Evolutionary conservation across 2,888 invertebrate species (phyloP).

Genomic region (Gerosis bhagava): DNA sequence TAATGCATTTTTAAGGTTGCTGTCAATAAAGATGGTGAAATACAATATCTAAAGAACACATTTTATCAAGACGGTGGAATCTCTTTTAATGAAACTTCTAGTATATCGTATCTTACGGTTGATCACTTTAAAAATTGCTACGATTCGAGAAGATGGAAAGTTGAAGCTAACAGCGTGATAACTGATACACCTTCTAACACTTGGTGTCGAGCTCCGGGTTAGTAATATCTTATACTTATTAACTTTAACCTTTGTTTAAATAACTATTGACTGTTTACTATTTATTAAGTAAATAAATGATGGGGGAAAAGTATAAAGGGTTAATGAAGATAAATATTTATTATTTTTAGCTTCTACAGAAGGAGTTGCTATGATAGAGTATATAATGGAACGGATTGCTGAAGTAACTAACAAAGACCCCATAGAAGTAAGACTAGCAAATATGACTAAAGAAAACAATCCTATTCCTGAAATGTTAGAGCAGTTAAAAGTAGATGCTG

Average conservation of each 20-base stretch:
- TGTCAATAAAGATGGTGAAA: slow-evolving; percentile 83
- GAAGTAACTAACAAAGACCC: slow-evolving; percentile 79
- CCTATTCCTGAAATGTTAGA: slow-evolving; percentile 63
- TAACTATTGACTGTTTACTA: too few relatives aligned
- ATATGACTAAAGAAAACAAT: slow-evolving; percentile 67
- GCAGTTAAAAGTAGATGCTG: slow-evolving; percentile 58
- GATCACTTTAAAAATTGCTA: slow-evolving; percentile 74
- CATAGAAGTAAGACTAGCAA: slow-evolving; percentile 66
- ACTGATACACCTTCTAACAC: slow-evolving; percentile 88
- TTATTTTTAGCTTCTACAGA: slow-evolving; percentile 84
- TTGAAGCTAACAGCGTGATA: slow-evolving; percentile 68
- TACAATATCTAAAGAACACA: slow-evolving; percentile 83
- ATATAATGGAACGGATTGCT: slow-evolving; percentile 85
- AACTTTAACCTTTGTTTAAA: too few relatives aligned
- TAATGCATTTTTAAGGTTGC: slow-evolving; percentile 65
- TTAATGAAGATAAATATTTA: too few relatives aligned
- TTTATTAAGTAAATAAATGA: too few relatives aligned
- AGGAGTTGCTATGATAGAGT: slow-evolving; percentile 83
- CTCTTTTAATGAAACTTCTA: slow-evolving; percentile 72
- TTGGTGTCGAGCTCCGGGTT: slow-evolving; percentile 87
- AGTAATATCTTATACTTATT: too few relatives aligned
- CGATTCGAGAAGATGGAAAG: slow-evolving; percentile 80
- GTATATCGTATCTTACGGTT: slow-evolving; percentile 56
- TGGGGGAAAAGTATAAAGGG: too few relatives aligned
- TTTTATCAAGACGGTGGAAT: slow-evolving; percentile 79